Conservation (phyloP, 2,797 vertebrate species). For the Potorous gilbertii region DNA sequence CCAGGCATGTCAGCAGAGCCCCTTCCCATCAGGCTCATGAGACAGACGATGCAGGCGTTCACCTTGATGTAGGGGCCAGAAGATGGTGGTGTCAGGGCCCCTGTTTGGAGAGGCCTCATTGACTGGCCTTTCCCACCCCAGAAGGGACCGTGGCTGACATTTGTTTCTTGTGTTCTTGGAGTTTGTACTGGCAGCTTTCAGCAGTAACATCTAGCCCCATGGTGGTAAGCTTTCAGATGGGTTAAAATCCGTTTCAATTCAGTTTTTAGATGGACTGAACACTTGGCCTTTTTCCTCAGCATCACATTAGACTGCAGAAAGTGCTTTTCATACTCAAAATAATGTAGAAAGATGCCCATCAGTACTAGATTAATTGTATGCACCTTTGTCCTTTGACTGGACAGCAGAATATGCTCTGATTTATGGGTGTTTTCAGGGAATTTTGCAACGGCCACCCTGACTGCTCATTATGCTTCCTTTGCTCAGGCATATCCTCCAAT, state of each 20-base stretch:
- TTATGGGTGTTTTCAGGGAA: neutral
- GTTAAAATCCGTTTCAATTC: neutral
- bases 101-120: neutral
- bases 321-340: neutral
- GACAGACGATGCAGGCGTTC: neutral
- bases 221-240: neutral
- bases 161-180: neutral
- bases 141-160: no score
- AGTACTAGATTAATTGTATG: neutral
- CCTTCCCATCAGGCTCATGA: neutral
- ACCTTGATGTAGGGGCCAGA: no score
- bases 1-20: no score
- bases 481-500: slow-evolving; percentile 88
- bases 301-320: neutral
- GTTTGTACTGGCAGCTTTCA: neutral
- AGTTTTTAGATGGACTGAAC: neutral
- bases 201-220: neutral
- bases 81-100: neutral
- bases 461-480: slow-evolving; percentile 15
- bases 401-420: neutral
- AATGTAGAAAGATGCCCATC: neutral
- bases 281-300: neutral
- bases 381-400: neutral
- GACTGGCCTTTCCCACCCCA: no score
- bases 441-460: neutral